These are phyloP conservation scores for Balearica regulorum DNA, from an alignment of 2,797 vertebrate species.

Conservation along the genomic window DNA sequence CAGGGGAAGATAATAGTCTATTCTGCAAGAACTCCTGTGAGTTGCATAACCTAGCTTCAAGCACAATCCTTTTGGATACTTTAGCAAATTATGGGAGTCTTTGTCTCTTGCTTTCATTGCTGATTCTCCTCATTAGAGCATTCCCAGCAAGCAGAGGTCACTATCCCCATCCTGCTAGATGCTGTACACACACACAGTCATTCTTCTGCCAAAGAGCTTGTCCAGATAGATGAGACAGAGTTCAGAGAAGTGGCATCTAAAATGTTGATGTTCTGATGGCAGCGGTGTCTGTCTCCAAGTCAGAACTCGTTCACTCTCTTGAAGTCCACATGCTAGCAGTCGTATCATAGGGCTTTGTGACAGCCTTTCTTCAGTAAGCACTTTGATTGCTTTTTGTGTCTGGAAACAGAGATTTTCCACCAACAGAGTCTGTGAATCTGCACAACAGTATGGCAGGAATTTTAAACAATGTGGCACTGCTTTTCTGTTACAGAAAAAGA, in stretches of 20 bases:
- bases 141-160: neutral
- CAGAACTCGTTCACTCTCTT: neutral
- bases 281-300: neutral
- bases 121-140: neutral
- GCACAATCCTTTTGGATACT: neutral
- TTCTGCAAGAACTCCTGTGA: neutral
- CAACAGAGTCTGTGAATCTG: neutral
- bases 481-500: conserved; percentile 37
- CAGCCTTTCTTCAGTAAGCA: neutral
- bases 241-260: neutral
- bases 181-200: neutral
- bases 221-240: neutral
- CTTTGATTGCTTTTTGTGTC: conserved; percentile 35
- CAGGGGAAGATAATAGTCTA: neutral
- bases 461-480: conserved; percentile 13
- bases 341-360: neutral
- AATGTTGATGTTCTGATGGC: neutral
- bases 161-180: neutral
- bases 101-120: neutral
- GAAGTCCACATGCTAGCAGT: neutral
- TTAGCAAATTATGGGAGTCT: neutral
- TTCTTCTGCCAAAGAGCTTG: neutral
- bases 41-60: neutral
- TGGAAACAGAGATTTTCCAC: conserved; percentile 40
- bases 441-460: conserved; percentile 47